phyloP scores from a whole-genome alignment of 2,113 vertebrate genomes.

The Choloepus hoffmanni region DNA sequence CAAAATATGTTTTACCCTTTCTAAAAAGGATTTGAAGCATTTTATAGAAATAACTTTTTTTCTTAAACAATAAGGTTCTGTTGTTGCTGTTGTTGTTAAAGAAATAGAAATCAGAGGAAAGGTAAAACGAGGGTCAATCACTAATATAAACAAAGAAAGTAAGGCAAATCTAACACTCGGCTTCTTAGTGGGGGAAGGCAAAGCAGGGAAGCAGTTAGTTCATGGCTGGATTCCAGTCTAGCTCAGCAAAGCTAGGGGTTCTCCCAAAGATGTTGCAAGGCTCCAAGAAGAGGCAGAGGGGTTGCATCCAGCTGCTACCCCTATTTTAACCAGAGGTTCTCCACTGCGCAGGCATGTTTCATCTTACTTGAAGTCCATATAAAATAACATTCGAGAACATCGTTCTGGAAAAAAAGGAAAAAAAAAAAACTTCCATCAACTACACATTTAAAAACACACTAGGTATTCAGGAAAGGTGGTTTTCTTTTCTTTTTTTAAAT shows the following conservation, averaged over 20 bases:
- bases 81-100: background rate
- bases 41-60: slow-evolving; percentile 44
- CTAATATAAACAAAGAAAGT: background rate
- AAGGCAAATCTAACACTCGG: background rate
- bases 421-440: background rate
- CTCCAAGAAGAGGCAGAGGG: too few relatives aligned
- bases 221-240: background rate
- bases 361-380: background rate
- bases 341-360: background rate
- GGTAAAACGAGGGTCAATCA: background rate
- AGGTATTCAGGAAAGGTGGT: background rate
- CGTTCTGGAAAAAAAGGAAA: background rate
- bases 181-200: background rate
- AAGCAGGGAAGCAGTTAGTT: background rate
- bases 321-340: background rate
- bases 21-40: background rate
- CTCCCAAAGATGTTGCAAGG: background rate
- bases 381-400: background rate
- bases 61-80: background rate
- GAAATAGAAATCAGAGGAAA: background rate
- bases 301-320: background rate
- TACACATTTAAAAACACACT: background rate
- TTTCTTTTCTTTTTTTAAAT: too few relatives aligned
- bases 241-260: background rate
- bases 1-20: slow-evolving; percentile 32